These are phyloP conservation scores for Perca fluviatilis DNA, from an alignment of 2,113 vertebrate genomes.

Conservation along the genomic window DNA sequence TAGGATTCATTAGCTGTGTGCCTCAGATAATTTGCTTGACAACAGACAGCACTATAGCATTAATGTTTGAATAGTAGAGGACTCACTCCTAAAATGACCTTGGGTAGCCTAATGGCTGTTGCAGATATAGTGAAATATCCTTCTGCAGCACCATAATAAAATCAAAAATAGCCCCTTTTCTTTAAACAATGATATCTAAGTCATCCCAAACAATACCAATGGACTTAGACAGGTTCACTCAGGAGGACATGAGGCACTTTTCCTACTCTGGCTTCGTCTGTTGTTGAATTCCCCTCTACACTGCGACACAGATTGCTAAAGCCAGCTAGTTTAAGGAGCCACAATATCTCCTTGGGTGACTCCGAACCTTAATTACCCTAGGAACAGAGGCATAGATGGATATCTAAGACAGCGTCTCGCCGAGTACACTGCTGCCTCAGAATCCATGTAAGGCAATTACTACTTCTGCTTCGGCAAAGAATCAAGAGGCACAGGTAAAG, in stretches of 20 bases:
- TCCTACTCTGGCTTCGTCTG: slow-evolving; percentile 23
- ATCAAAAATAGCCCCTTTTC: slow-evolving; percentile 54
- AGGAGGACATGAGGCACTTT: slow-evolving; percentile 45
- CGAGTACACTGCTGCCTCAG: slow-evolving; percentile 25
- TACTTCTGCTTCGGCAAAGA: slow-evolving; percentile 49
- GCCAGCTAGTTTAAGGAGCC: slow-evolving; percentile 49
- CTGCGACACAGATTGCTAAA: slow-evolving; percentile 43
- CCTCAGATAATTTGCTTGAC: slow-evolving; percentile 43
- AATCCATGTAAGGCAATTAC: slow-evolving; percentile 65
- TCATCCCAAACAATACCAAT: slow-evolving; percentile 45
- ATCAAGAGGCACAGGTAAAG: slow-evolving; percentile 46
- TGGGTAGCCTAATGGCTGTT: slow-evolving; percentile 37
- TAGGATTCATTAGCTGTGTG: slow-evolving; percentile 45
- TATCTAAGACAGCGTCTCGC: slow-evolving; percentile 58
- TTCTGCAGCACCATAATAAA: slow-evolving; percentile 34
- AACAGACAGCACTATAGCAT: slow-evolving; percentile 26
- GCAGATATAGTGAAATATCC: slow-evolving; percentile 38
- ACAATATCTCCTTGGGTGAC: slow-evolving; percentile 65
- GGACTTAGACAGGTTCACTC: slow-evolving; percentile 54
- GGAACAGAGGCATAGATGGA: slow-evolving; percentile 55
- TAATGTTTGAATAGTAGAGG: slow-evolving; percentile 43
- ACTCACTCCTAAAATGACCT: slow-evolving; percentile 37
- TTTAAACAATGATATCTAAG: slow-evolving; percentile 48
- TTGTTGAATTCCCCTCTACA: slow-evolving; percentile 38
- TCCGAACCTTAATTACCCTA: slow-evolving; percentile 68